Evolutionary conservation across 2,797 vertebrate genomes (phyloP).

Genomic region (Gadopsis marmoratus): DNA sequence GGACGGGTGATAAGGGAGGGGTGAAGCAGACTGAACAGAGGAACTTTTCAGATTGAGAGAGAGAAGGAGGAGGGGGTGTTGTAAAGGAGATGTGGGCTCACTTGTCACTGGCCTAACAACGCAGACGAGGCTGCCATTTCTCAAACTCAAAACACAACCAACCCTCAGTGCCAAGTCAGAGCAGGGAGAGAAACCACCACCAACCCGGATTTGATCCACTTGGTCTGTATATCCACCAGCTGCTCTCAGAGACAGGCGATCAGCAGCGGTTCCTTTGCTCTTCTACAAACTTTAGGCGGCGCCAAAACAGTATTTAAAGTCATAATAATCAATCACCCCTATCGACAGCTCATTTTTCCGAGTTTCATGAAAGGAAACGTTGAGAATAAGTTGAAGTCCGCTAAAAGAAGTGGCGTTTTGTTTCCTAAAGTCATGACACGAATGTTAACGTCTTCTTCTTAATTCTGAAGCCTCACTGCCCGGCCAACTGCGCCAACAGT

Average conservation of each 20-base stretch:
- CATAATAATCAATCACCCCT: not conserved
- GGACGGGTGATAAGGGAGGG: conserved; percentile 58
- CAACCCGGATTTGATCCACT: not conserved
- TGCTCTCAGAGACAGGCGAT: not conserved
- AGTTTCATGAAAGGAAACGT: not conserved
- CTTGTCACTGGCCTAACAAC: conserved; percentile 57
- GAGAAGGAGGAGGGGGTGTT: conserved; percentile 44
- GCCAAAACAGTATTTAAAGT: not conserved
- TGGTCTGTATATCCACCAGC: not conserved
- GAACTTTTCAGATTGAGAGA: conserved; percentile 66
- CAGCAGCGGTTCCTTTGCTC: not conserved
- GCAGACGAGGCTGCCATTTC: conserved; percentile 48
- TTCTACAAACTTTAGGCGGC: not conserved
- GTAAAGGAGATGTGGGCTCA: conserved; percentile 54
- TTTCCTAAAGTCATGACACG: not conserved
- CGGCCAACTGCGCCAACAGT: too few relatives aligned
- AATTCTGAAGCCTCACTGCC: not conserved
- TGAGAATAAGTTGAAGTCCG: not conserved
- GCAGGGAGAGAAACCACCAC: not conserved
- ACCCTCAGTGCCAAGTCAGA: conserved; percentile 16
- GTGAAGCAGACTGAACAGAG: conserved; percentile 63
- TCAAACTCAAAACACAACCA: conserved; percentile 48
- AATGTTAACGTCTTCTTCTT: not conserved
- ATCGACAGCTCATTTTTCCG: not conserved
- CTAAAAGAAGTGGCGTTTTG: too few relatives aligned